Evolutionary conservation across 2,797 vertebrate genomes (phyloP).

Genomic region (Pteronotus mesoamericanus): DNA sequence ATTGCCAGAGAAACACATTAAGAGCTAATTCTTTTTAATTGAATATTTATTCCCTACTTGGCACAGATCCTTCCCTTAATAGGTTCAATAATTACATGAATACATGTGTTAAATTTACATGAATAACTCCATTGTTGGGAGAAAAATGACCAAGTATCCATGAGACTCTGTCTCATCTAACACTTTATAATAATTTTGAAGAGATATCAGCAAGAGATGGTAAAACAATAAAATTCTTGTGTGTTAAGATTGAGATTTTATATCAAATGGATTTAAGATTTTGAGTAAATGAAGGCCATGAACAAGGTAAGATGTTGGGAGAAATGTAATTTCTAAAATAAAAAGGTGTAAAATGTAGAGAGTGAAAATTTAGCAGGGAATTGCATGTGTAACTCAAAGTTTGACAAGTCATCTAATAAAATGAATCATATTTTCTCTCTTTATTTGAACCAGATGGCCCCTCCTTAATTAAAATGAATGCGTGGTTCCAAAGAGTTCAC

Average conservation of each 20-base stretch:
- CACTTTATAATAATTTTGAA: not conserved
- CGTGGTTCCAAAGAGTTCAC: slow-evolving; percentile 14
- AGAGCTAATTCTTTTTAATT: slow-evolving; percentile 47
- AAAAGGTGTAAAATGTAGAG: not conserved
- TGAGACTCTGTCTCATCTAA: not conserved
- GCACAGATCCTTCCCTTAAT: slow-evolving; percentile 37
- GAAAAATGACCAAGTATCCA: not conserved
- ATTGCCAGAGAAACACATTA: slow-evolving; percentile 32
- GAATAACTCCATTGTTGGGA: slow-evolving; percentile 1
- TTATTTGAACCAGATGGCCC: slow-evolving; percentile 66
- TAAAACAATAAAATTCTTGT: not conserved
- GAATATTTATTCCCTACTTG: slow-evolving; percentile 48
- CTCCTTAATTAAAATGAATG: slow-evolving; percentile 70
- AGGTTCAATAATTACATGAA: slow-evolving; percentile 2
- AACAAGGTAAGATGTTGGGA: not conserved
- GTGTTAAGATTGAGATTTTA: not conserved
- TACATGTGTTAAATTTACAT: slow-evolving; percentile 9
- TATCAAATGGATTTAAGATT: not conserved
- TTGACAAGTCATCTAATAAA: not conserved
- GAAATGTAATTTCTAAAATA: not conserved
- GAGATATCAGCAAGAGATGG: not conserved
- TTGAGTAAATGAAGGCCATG: not conserved
- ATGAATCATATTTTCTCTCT: slow-evolving; percentile 30
- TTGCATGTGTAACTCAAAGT: not conserved
- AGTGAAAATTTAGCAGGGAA: not conserved